A percentile compares a stretch with the other conserved stretches of the same genome.
phyloP scores from a whole-genome alignment of 2,888 invertebrate species.

The Rhorus exstirpatorius region DNA sequence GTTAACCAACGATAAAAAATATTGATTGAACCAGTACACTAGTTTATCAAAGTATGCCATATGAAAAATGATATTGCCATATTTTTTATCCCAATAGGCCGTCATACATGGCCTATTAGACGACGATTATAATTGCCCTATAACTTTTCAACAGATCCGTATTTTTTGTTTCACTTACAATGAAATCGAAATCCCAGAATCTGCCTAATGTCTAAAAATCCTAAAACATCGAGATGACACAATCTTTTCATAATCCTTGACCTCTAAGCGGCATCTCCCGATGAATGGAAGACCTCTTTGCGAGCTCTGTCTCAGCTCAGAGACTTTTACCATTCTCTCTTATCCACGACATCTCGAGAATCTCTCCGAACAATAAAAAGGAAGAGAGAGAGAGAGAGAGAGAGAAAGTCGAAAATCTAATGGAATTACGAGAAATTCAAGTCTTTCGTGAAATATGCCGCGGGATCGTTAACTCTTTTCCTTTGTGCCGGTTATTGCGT shows the following conservation, averaged over 20 bases:
- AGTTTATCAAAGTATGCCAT: too few relatives aligned
- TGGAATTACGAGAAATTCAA: slow-evolving; percentile 72
- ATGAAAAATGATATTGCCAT: too few relatives aligned
- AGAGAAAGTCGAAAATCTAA: slow-evolving; percentile 72
- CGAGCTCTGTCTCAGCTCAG: slow-evolving; percentile 52
- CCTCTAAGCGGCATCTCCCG: slow-evolving; percentile 19
- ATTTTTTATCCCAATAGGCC: too few relatives aligned
- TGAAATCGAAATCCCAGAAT: too few relatives aligned
- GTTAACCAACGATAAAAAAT: too few relatives aligned
- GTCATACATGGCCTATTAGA: too few relatives aligned
- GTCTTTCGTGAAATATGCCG: slow-evolving; percentile 20
- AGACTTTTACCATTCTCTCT: slow-evolving; percentile 35
- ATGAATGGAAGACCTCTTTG: slow-evolving; percentile 60
- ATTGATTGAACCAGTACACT: background rate
- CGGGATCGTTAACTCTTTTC: slow-evolving; percentile 56
- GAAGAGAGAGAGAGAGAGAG: slow-evolving; percentile 34
- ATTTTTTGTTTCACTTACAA: too few relatives aligned
- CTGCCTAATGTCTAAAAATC: too few relatives aligned
- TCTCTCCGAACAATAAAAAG: slow-evolving; percentile 32
- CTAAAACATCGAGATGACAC: too few relatives aligned
- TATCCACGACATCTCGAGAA: slow-evolving; percentile 12
- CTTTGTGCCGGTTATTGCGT: slow-evolving; percentile 74
- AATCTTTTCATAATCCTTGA: background rate
- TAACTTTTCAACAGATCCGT: too few relatives aligned
- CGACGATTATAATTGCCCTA: too few relatives aligned